phyloP scores from a whole-genome alignment of 2,113 vertebrate genomes.

The Oryzias celebensis region DNA sequence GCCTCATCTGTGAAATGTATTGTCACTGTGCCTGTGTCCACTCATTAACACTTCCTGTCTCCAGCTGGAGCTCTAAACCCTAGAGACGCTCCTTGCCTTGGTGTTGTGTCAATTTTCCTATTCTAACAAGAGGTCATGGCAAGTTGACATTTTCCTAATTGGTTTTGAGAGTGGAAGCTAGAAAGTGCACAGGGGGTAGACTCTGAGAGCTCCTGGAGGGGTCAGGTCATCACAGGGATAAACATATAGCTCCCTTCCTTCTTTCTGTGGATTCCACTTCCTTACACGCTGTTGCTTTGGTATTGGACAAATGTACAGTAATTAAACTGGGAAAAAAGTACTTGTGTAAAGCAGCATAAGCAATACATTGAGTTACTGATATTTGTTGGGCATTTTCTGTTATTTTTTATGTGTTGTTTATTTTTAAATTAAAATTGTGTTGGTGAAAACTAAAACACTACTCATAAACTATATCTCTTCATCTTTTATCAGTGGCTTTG shows the following conservation, averaged over 20 bases:
- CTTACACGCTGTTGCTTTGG: constrained; percentile 7
- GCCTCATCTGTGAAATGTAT: constrained; percentile 11
- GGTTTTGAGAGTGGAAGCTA: constrained; percentile 29
- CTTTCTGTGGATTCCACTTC: constrained; percentile 17
- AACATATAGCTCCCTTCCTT: constrained; percentile 25
- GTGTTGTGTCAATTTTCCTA: constrained; percentile 44
- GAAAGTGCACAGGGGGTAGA: constrained; percentile 44
- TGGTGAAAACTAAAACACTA: too few relatives aligned
- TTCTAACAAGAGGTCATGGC: constrained; percentile 42
- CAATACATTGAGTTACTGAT: too few relatives aligned
- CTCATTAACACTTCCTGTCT: constrained; percentile 33
- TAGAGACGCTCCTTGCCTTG: constrained; percentile 36
- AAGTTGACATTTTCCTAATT: constrained; percentile 73
- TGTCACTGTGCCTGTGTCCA: constrained; percentile 22
- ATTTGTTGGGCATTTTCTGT: too few relatives aligned
- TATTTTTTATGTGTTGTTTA: too few relatives aligned
- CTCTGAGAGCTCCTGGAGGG: constrained; percentile 39
- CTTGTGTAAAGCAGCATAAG: too few relatives aligned
- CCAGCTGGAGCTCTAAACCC: constrained; percentile 31
- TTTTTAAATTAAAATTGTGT: too few relatives aligned
- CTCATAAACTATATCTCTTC: too few relatives aligned
- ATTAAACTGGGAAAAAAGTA: constrained; percentile 1
- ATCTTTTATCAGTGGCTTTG: too few relatives aligned
- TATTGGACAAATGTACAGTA: constrained; percentile 1
- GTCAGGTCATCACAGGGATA: constrained; percentile 39